phyloP scores from a whole-genome alignment of 2,888 invertebrate species.

The Protonemura montana region DNA sequence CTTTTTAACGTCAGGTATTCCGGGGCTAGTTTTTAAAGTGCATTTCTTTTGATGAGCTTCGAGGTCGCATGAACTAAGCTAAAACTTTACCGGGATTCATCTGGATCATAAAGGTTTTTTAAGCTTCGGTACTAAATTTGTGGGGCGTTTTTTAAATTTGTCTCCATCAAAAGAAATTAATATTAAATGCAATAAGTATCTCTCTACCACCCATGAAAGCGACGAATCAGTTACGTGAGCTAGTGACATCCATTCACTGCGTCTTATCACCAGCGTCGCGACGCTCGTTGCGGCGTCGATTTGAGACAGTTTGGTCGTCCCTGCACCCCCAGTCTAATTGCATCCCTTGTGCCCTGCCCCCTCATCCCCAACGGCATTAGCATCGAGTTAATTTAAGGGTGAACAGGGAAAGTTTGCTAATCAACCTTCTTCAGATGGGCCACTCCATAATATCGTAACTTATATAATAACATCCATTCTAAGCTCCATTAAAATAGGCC shows the following conservation, averaged over 20 bases:
- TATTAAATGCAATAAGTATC: too few species aligned
- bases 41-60: not conserved
- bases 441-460: not conserved
- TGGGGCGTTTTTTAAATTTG: not conserved
- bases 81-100: not conserved
- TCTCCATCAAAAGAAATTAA: not conserved
- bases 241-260: not conserved
- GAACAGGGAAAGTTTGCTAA: constrained; percentile 36
- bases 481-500: not conserved
- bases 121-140: not conserved
- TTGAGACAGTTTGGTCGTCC: not conserved
- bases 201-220: too few species aligned
- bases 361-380: constrained; percentile 26
- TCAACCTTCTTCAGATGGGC: not conserved
- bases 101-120: not conserved
- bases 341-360: not conserved
- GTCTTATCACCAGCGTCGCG: not conserved
- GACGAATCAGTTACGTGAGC: not conserved
- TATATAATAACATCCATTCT: not conserved
- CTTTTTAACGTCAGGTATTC: not conserved
- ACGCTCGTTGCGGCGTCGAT: not conserved
- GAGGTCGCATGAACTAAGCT: not conserved
- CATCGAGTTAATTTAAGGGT: constrained; percentile 34
- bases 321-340: constrained; percentile 42
- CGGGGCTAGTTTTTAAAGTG: not conserved